Evolutionary conservation across 2,888 invertebrate genomes (phyloP), one percentile per base, ranked within the genome.

Genomic region (Villa cingulata): DNA sequence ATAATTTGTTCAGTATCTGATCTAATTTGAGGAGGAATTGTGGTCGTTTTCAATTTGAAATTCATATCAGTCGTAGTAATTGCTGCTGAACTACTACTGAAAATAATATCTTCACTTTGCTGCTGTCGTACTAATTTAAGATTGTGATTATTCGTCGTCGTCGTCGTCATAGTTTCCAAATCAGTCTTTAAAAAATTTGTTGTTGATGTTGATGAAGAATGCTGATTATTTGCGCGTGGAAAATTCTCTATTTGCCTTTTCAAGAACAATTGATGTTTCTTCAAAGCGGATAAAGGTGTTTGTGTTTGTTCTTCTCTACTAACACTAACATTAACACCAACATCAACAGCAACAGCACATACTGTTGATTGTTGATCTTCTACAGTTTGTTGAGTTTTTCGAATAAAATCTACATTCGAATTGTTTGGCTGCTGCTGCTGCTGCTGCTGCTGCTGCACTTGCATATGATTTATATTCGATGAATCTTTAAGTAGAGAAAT

Each of bases 211-310:
- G 29, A 32, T 32, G 29, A 9, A 12, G 29, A n/a, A 3, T 32
- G 12, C 29, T 32, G 12, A 32, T 27, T 12, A 5, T 32, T 12
- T 32, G 29, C 12, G 12, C 27, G 27, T n/a, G 62, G 63, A 58
- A 66, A 64, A 51, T 59, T 62, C 48, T 65, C 66, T 41, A 63
- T 63, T 56, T 68, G 67, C 48, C 68, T 59, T 55, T 65, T 68
- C 46, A 58, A 67, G 54, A 61, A 69, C 49, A 69, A 58, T 55
- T 66, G 69, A 58, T 70, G 68, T 53, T 69, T 69, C 55, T 69
- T 69, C 7, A 70, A 60, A 16, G 12, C 6, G 4, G 29, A 4
- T 32, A 12, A 32, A 12, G 12, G 3, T 12, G 7, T 12, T 32
- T 12, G 9, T 2, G 9, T 9, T 5, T 32, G 29, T 32, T 32